Evolutionary conservation across 2,113 vertebrate genomes (phyloP), one percentile per base, ranked within the genome.

Genomic region (Podiceps cristatus): DNA sequence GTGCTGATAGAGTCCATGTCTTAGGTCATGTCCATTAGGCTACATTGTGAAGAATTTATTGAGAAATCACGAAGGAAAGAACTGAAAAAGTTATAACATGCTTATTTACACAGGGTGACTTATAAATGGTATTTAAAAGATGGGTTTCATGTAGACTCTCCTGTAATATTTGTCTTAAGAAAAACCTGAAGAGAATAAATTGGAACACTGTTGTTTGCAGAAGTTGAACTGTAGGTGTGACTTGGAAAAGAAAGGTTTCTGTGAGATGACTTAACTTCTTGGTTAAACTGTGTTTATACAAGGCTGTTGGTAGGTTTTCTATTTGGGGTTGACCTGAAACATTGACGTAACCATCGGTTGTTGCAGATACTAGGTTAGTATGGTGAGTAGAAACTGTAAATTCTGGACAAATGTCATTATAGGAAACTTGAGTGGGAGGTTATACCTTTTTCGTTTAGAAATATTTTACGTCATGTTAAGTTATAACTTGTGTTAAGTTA

Each of bases 161-260:
- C 19, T 84, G 37, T 78, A 56, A 63, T 19, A 49, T 50, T 77
- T 49, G 35, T 56, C 71, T 59, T 63, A 72, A 52, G 33, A 76
- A 88, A 75, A 68, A 17, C 28, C 40, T 66, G n/a, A 77, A 88
- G 67, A 84, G 37, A 94, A 50, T 58, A 72, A 92, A 86, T 28
- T 19, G 31, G 31, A 85, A 63, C 47, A 7, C 11, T 11, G 23
- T 42, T 94, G 10, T 63, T 86, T 52, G 58, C 40, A 40, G 19
- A 90, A 81, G 44, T 78, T 64, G 49, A 50, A 31, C 68, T 87
- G 50, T 74, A 81, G 40, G 8, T 74, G 16, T 71, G 60, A 81
- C 49, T 88, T 91, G 15, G 68, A 77, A 92, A 89, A 37, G 11
- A 77, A 91, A 53, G 31, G 42, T 66, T 84, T 85, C 64, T 78